phyloP scores from a whole-genome alignment of 2,113 vertebrate species.

The Piprites chloris region DNA sequence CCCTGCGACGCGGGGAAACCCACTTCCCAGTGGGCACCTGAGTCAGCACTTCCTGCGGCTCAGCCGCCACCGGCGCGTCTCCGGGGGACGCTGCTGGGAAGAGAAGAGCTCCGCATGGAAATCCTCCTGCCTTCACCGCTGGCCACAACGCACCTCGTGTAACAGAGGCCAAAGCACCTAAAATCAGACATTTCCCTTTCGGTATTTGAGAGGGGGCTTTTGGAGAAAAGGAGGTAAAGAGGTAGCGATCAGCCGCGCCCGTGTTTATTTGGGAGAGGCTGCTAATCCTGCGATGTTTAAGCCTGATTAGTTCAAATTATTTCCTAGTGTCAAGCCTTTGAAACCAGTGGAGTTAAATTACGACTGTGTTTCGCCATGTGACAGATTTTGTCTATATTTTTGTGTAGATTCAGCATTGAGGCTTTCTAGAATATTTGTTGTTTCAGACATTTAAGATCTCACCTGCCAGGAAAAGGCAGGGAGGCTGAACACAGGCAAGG shows the following conservation, averaged over 20 bases:
- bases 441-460: not conserved
- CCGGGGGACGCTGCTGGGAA: not conserved
- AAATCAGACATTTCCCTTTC: not conserved
- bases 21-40: not conserved
- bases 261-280: not conserved
- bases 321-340: not conserved
- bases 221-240: not conserved
- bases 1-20: not conserved
- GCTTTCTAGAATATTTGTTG: not conserved
- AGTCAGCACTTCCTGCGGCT: not conserved
- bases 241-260: not conserved
- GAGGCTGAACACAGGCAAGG: not conserved
- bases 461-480: not conserved
- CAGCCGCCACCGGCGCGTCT: not conserved
- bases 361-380: not conserved
- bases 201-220: not conserved
- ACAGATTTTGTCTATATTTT: not conserved
- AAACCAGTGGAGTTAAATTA: not conserved
- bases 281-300: not conserved
- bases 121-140: not conserved
- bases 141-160: rapidly evolving
- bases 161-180: not conserved
- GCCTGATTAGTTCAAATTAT: not conserved
- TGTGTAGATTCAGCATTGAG: not conserved
- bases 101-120: not conserved